Base-by-base conservation (phyloP, 1,140 invertebrate genomes). In the Drosophila pandora region DNA sequence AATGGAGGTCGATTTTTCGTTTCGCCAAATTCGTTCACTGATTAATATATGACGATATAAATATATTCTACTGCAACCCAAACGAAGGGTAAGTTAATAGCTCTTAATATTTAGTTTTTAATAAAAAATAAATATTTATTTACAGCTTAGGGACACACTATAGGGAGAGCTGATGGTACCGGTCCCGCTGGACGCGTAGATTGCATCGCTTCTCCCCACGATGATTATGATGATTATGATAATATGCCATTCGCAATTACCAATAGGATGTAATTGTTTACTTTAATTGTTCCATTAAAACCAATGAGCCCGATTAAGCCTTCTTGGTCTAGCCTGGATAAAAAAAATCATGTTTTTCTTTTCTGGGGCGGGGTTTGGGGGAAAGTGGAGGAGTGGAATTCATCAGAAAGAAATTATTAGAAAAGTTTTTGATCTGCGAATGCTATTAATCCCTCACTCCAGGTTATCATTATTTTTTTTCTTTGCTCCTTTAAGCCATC, bases 371-470 rank as follows among this genome's bases (percentile, higher is more conserved):
- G 41, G n/a, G 41, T 7, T 2, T 5, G 39, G 8, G 13, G 6
- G 13, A n/a, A 12, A 1, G 2, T 28, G 25, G 39, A 34, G 9
- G 8, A 37, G 10, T 25, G 65, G 63, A 56, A 65, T 67, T 74
- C 79, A 81, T 83, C 68, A 72, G 9, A 68, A 70, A 54, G 47
- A 43, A 68, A 77, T 85, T 82, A 83, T 82, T 84, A 70, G 73
- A 85, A 87, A 85, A 87, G 73, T 81, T 85, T 81, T 69, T 62
- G 76, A 77, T 79, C 84, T 77, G 43, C 43, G 2, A 43, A 43
- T 43, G 41, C 41, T 37, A 7, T 21, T 43, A 17, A 39, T 21
- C 43, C 52, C 39, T 2, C 60, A 37, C 41, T 57, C 32, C 41
- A 34, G 39, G 28, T 45, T 43, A 43, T 43, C 13, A 17, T 43